phyloP scores from a whole-genome alignment of 1,140 invertebrate genomes.

The Caenorhabditis tropicalis region DNA sequence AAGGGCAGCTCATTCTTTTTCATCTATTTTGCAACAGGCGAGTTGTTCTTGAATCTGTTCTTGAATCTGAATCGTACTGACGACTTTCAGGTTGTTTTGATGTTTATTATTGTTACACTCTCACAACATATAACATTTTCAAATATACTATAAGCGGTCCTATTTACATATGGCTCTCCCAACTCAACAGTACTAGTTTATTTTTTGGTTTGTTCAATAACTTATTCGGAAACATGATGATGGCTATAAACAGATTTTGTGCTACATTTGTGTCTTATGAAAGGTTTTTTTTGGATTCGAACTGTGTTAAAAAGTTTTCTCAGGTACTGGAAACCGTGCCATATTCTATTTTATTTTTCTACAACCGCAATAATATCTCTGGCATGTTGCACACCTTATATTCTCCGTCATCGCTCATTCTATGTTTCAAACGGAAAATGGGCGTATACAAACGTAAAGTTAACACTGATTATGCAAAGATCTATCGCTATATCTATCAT shows the following conservation, averaged over 20 bases:
- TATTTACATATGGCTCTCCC: constrained; percentile 1
- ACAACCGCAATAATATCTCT: not conserved
- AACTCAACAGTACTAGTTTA: not conserved
- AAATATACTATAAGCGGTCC: constrained; percentile 15
- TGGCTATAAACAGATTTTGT: constrained; percentile 19
- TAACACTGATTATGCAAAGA: not conserved
- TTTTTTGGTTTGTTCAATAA: constrained; percentile 22
- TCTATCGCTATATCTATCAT: not conserved
- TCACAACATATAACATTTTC: constrained; percentile 18
- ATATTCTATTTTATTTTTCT: not conserved
- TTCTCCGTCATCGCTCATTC: not conserved
- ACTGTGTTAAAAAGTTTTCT: not conserved
- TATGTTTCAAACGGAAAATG: not conserved
- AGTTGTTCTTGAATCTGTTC: not conserved
- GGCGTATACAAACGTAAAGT: constrained; percentile 22
- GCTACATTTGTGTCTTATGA: constrained; percentile 20
- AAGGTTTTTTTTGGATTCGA: not conserved
- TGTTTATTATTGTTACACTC: constrained; percentile 27
- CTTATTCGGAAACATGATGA: constrained; percentile 3
- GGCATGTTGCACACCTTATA: constrained; percentile 14
- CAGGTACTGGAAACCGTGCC: not conserved
- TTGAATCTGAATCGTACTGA: no score
- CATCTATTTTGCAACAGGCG: not conserved
- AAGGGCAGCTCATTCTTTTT: constrained; percentile 13
- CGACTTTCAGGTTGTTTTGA: constrained; percentile 3